Conservation (phyloP, 2,888 invertebrate genomes). For the Stenoptilia bipunctidactyla region DNA sequence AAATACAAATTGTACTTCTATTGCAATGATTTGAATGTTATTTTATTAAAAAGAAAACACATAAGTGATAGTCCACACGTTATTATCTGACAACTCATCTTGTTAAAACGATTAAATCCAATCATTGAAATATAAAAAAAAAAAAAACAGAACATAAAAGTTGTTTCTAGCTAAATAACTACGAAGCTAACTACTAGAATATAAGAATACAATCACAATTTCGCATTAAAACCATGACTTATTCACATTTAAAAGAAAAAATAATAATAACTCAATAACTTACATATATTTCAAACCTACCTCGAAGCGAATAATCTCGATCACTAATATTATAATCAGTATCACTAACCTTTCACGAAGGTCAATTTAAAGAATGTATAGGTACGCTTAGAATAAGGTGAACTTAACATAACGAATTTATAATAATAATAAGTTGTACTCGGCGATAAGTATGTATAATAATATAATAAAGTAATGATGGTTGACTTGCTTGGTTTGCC, state of each 20-base stretch:
- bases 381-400: constrained; percentile 62
- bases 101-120: no score
- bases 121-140: no score
- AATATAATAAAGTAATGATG: constrained; percentile 12
- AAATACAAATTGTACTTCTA: not conserved
- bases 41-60: no score
- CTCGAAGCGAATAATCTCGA: constrained; percentile 45
- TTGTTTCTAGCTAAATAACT: constrained; percentile 57
- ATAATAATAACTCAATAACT: no score
- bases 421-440: constrained; percentile 54
- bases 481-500: constrained; percentile 17
- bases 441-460: constrained; percentile 53
- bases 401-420: constrained; percentile 55
- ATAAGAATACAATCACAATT: constrained; percentile 57
- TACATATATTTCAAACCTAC: constrained; percentile 42
- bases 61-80: no score
- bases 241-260: constrained; percentile 1
- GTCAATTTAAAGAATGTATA: constrained; percentile 70
- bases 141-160: not conserved
- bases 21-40: not conserved
- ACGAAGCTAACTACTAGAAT: constrained; percentile 58
- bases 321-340: constrained; percentile 46
- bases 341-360: constrained; percentile 70
- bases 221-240: constrained; percentile 29
- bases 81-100: no score